Base-by-base conservation (phyloP, 2,113 vertebrate genomes). In the Coturnix japonica region DNA sequence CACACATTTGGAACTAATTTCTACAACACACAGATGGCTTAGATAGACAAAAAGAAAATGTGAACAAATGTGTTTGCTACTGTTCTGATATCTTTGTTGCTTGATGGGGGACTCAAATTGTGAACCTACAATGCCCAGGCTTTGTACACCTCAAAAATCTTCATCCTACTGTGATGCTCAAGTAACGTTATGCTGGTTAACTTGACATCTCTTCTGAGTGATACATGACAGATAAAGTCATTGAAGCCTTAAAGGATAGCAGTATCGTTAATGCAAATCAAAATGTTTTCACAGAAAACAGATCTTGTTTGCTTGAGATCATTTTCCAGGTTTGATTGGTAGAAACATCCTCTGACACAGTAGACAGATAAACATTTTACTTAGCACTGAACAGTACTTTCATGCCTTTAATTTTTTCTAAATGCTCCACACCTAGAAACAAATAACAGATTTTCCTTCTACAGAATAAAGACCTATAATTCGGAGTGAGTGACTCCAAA, bases 1-100 rank as follows among this genome's bases (percentile, higher is more conserved):
- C 31, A 35, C 30, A 19, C 35, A 49, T 90, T 90, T 92, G 66
- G 46, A 96, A 65, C 77, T 81, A 85, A 89, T 67, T 94, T 96
- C 37, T 90, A 44, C 49, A 84, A 86, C 35, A 89, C 83, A 73
- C 53, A 90, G 89, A 93, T 92, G 74, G 46, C 66, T 91, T 91
- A 71, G 49, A 75, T 70, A 92, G 74, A 69, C 73, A 63, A 90
- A 90, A 90, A 76, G 54, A 80, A 72, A 90, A 66, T 79, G 70
- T 79, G 83, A 94, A 86, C 90, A 85, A 90, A 78, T 78, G 39
- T 15, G 14, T 88, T 70, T 54, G 31, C 11, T 69, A 37, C 18
- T 9, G 30, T 86, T 81, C 57, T 89, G 60, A 63, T 30, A 53
- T 79, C 53, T 86, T 30, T 54, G 11, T 73, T 61, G 14, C 54